Base-by-base conservation (phyloP, 2,113 vertebrate species). In the Neoarius graeffei region DNA sequence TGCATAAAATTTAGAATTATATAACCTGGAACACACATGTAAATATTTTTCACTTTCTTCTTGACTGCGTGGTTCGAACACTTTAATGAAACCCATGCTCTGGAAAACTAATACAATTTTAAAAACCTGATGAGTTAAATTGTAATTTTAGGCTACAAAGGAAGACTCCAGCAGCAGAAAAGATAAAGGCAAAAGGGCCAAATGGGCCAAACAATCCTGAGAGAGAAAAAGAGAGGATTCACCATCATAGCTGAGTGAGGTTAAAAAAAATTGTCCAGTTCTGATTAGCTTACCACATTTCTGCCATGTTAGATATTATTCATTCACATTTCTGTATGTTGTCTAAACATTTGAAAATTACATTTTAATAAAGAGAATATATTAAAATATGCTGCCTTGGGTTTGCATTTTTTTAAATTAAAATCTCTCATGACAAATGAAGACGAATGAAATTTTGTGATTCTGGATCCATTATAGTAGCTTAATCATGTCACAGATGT, bases 151-250 rank as follows among this genome's bases (percentile, higher is more conserved):
- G 93, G 84, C 52, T 25, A 88, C 91, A 86, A 92, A 90, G 87
- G 88, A 91, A 77, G 89, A 91, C 82, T 76, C 84, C 0, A 73
- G 81, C 48, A 85, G 90, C 83, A 79, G 90, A 89, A 91, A 67
- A 81, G 76, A 27, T 80, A 30, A 81, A 57, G 48, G 4, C 0
- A 89, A 86, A 57, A 92, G 87, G 86, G 66, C 90, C 15, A 93
- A 93, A 86, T 76, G 73, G 86, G 84, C 88, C 27, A 93, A 92
- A 87, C 89, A 74, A n/a, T 52, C 84, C 5, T 90, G 85, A 92
- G 17, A 81, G 27, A 59, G n/a, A 54, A 15, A 59, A 7, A 64
- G 23, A 80, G 52, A 80, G 54, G 67, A 17, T 7, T 25, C 23
- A n/a, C 27, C 5, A 64, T 83, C 35, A 66, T n/a, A 50, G 42